Base-by-base conservation (phyloP, 2,797 vertebrate species). In the Carduelis carduelis region DNA sequence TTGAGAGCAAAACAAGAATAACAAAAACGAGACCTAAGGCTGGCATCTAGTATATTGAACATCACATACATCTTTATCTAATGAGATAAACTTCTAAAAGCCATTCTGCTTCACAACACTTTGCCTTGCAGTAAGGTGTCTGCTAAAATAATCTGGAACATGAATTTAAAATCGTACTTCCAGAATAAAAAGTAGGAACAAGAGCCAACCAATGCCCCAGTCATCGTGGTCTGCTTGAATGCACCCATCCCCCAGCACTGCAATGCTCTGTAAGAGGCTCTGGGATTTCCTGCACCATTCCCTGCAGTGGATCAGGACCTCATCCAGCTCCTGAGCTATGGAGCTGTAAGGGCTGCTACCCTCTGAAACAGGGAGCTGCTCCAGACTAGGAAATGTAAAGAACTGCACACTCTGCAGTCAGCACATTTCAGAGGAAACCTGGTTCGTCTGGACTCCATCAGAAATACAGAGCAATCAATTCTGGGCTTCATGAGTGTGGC, bases 51-150 rank as follows among this genome's bases (percentile, higher is more conserved):
- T 68, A 32, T 71, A 91, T 92, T 94, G 95, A 97, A 96, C 92
- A 95, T 43, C 56, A 52, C 75, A 87, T 83, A 71, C 56, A 56
- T 90, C 65, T 89, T 97, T 90, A 88, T 89, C 87, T 83, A 85
- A 84, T 72, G 82, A 94, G 96, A 96, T 93, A 94, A 96, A 97
- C 59, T 90, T 94, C 86, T 88, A 91, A 80, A 97, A 95, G 66
- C 21, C 32, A 72, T 83, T 90, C 60, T 89, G 37, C 37, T 94
- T 96, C 93, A 92, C 80, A 94, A 71, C 16, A 24, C 77, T 82
- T 59, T 70, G 41, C 59, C 70, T 91, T 97, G 91, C 85, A 95
- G 90, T 78, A 92, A 81, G 12, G 61, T 82, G 34, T 90, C 56
- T 46, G 83, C 91, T 80, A 69, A 92, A 94, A 74, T 59, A 79